Conservation (phyloP, 1,140 invertebrate species). For the Armadillidium nasatum region DNA sequence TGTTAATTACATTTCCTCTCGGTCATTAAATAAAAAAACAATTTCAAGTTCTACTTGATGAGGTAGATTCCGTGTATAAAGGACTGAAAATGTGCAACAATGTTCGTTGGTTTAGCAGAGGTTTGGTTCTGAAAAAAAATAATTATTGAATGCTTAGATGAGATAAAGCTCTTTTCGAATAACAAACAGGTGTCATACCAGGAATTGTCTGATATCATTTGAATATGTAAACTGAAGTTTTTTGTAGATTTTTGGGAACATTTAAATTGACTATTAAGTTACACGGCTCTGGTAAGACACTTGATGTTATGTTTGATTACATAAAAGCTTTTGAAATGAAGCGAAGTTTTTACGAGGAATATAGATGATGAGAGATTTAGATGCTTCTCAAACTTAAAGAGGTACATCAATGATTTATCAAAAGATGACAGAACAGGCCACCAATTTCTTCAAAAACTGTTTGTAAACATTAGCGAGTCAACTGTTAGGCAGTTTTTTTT, state of each 20-base stretch:
- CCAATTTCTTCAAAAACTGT: too few species aligned
- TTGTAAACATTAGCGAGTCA: too few species aligned
- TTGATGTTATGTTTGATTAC: too few species aligned
- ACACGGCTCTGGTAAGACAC: constrained; percentile 19
- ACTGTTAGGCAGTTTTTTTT: too few species aligned
- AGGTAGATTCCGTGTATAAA: constrained; percentile 47
- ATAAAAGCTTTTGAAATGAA: too few species aligned
- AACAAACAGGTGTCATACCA: constrained; percentile 29
- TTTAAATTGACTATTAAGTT: constrained; percentile 19
- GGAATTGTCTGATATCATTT: constrained; percentile 3
- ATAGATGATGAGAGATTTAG: too few species aligned
- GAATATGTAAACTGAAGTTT: constrained; percentile 13
- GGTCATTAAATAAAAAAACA: constrained; percentile 46
- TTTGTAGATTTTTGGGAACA: constrained; percentile 10
- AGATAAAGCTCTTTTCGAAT: constrained; percentile 47
- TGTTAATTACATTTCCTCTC: constrained; percentile 43
- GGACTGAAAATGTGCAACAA: constrained; percentile 48
- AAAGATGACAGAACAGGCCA: too few species aligned
- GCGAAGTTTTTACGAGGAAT: too few species aligned
- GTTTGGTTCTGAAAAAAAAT: constrained; percentile 48
- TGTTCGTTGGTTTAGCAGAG: constrained; percentile 48
- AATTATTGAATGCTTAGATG: constrained; percentile 48
- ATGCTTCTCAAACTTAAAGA: too few species aligned
- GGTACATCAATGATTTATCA: too few species aligned
- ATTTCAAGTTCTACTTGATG: constrained; percentile 46